Conservation (phyloP, 2,797 vertebrate species). For the Morus bassanus region DNA sequence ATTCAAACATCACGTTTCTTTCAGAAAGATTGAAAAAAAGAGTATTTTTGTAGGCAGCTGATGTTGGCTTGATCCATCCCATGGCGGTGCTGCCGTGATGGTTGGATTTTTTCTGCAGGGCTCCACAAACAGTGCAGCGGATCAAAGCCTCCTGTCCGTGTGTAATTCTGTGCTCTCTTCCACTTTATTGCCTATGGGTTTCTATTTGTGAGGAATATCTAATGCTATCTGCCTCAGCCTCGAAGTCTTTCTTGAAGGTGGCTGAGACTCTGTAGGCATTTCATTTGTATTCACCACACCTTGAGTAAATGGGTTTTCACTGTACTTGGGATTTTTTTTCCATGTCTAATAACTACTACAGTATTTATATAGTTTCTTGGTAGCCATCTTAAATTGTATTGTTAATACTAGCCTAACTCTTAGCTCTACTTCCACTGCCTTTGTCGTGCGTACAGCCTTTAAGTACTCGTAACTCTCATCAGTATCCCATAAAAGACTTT, state of each 20-base stretch:
- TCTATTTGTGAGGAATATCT: not conserved
- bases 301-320: not conserved
- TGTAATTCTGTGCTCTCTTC: not conserved
- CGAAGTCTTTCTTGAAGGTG: not conserved
- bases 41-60: not conserved
- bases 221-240: not conserved
- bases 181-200: not conserved
- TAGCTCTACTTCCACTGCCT: not conserved
- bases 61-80: not conserved
- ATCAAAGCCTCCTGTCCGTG: not conserved
- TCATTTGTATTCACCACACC: not conserved
- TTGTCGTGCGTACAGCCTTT: accelerated
- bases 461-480: not conserved
- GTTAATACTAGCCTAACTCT: not conserved
- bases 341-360: not conserved
- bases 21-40: no score
- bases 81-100: not conserved
- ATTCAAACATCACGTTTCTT: not conserved
- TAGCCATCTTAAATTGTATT: not conserved
- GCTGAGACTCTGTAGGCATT: not conserved
- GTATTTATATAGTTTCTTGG: not conserved
- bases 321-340: not conserved
- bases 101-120: not conserved
- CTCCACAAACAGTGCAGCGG: not conserved
- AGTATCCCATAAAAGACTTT: not conserved